phyloP scores from a whole-genome alignment of 2,113 vertebrate species.

The Alaudala cheleensis region DNA sequence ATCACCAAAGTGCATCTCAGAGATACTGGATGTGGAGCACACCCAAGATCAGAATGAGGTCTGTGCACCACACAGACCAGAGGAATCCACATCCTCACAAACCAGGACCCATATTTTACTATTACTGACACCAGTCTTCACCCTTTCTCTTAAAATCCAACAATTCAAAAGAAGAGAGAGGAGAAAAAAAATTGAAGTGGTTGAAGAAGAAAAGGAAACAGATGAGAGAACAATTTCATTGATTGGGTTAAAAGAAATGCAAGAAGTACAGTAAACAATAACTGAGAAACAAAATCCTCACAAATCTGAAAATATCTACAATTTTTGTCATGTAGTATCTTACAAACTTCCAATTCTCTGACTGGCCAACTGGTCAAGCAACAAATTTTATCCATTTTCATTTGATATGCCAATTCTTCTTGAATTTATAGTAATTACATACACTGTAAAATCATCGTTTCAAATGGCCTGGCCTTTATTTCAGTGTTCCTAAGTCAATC shows the following conservation, averaged over 20 bases:
- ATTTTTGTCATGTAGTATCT: neutral
- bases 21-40: neutral
- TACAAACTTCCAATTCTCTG: neutral
- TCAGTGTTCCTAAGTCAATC: neutral
- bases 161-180: neutral
- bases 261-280: neutral
- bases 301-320: neutral
- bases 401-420: neutral
- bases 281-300: neutral
- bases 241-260: neutral
- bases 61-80: neutral
- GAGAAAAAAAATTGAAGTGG: neutral
- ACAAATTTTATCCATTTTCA: neutral
- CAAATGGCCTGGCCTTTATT: neutral
- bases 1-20: neutral
- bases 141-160: neutral
- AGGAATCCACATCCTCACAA: neutral
- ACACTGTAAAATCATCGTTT: neutral
- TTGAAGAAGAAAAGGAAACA: neutral
- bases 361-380: neutral
- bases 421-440: neutral
- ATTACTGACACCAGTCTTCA: neutral
- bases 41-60: neutral
- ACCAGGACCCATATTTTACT: neutral
- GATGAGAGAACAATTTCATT: neutral